These are phyloP conservation scores for Argopecten irradians DNA, from an alignment of 1,140 invertebrate genomes.

Conservation along the genomic window DNA sequence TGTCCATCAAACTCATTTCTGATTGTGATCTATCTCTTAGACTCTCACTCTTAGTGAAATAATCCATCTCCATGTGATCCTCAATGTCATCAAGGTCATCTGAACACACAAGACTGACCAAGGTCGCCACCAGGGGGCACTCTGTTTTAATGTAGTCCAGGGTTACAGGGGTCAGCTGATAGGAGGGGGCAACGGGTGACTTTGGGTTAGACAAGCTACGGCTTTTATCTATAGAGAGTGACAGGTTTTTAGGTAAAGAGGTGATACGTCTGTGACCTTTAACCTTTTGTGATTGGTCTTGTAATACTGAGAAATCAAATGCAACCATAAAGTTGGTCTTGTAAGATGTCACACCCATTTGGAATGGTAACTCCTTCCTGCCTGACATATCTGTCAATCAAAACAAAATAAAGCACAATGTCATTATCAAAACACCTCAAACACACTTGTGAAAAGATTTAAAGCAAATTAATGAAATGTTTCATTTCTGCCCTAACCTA, in stretches of 20 bases:
- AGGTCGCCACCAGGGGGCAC: constrained; percentile 69
- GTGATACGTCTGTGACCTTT: constrained; percentile 46
- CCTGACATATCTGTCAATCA: constrained; percentile 58
- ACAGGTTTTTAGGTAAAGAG: constrained; percentile 51
- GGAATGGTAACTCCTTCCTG: constrained; percentile 64
- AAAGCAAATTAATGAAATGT: no score
- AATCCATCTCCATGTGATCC: constrained; percentile 62
- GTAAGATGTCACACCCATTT: constrained; percentile 48
- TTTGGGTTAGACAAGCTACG: neutral
- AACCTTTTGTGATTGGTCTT: neutral
- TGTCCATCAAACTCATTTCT: constrained; percentile 72
- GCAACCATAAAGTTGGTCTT: constrained; percentile 56
- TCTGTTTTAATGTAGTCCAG: constrained; percentile 73
- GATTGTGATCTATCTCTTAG: constrained; percentile 58
- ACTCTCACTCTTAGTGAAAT: constrained; percentile 58
- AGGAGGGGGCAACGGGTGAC: constrained; percentile 32
- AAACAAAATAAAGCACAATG: no score
- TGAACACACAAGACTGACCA: constrained; percentile 72
- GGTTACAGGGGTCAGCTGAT: constrained; percentile 67
- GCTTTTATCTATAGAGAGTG: constrained; percentile 29
- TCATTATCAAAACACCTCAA: no score
- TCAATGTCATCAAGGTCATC: constrained; percentile 72
- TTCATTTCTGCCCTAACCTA: no score
- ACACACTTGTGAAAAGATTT: no score
- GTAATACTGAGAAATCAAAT: constrained; percentile 54